Percentiles rank a stretch among this genome's conserved stretches.
phyloP scores from a whole-genome alignment of 2,113 vertebrate species.

The Cheilinus undulatus region DNA sequence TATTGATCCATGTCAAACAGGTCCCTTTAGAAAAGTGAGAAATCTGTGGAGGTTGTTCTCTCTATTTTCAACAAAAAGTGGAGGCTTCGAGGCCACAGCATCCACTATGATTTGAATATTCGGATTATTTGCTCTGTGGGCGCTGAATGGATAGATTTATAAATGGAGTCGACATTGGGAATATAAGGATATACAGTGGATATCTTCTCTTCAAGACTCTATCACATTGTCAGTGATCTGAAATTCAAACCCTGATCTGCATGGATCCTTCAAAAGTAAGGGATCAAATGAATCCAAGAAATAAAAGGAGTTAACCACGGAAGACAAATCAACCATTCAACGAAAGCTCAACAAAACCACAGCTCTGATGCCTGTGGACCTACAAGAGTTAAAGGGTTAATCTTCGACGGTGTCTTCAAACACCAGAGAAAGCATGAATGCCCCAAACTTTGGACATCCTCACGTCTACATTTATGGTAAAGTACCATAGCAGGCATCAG shows the following conservation, averaged over 20 bases:
- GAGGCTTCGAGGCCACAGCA: constrained; percentile 34
- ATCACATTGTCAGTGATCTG: not conserved
- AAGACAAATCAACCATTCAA: constrained; percentile 13
- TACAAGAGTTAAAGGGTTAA: not conserved
- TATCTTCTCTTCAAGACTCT: constrained; percentile 25
- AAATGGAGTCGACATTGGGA: constrained; percentile 17
- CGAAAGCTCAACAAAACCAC: constrained; percentile 12
- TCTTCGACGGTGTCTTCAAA: not conserved
- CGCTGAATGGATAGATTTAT: constrained; percentile 4
- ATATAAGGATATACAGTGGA: constrained; percentile 28
- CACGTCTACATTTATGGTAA: not conserved
- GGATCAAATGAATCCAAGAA: constrained; percentile 9
- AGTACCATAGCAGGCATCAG: not conserved
- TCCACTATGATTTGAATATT: constrained; percentile 5
- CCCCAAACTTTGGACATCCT: not conserved
- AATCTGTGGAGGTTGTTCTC: constrained; percentile 25
- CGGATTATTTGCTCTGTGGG: constrained; percentile 27
- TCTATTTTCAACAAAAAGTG: constrained; percentile 40
- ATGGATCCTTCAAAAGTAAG: not conserved
- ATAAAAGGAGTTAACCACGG: constrained; percentile 6
- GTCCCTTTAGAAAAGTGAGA: constrained; percentile 36
- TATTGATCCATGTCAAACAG: constrained; percentile 23
- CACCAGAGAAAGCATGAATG: constrained; percentile 3
- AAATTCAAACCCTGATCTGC: constrained; percentile 20
- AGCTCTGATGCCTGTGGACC: constrained; percentile 17